A percentile compares a stretch with the other conserved stretches of the same genome.
Evolutionary conservation across 2,797 vertebrate genomes (phyloP).

Genomic region (Rallus crepitans): DNA sequence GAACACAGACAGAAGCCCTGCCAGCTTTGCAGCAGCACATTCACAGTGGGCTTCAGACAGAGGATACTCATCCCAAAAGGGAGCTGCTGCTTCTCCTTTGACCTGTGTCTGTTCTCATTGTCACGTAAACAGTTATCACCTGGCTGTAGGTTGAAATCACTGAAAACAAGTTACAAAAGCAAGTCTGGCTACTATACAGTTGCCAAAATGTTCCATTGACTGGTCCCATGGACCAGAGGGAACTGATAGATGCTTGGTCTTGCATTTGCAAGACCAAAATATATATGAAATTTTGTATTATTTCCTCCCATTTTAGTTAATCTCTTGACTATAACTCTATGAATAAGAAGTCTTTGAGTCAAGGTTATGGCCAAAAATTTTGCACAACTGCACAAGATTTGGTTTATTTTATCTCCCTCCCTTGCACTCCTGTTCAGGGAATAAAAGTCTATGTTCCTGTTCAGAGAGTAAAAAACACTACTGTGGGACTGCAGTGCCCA

Average conservation of each 20-base stretch:
- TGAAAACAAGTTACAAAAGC: background rate
- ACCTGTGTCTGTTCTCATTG: background rate
- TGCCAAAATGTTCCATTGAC: background rate
- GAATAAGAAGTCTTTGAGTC: background rate
- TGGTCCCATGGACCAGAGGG: background rate
- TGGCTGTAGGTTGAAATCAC: background rate
- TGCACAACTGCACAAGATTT: background rate
- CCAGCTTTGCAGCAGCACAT: background rate
- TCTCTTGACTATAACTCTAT: background rate
- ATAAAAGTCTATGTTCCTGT: background rate
- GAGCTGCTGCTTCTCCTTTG: background rate
- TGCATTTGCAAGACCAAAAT: background rate
- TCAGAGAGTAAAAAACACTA: background rate
- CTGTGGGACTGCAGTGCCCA: background rate
- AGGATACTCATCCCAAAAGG: background rate
- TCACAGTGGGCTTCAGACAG: background rate
- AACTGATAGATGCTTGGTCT: background rate
- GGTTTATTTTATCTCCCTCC: background rate
- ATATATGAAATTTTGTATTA: background rate
- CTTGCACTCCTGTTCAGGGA: background rate
- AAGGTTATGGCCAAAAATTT: background rate
- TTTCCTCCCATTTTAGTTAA: background rate
- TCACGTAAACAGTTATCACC: background rate
- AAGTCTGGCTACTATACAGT: background rate
- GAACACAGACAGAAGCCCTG: background rate